Evolutionary conservation across 2,113 vertebrate genomes (phyloP).

Genomic region (Steatornis caripensis): DNA sequence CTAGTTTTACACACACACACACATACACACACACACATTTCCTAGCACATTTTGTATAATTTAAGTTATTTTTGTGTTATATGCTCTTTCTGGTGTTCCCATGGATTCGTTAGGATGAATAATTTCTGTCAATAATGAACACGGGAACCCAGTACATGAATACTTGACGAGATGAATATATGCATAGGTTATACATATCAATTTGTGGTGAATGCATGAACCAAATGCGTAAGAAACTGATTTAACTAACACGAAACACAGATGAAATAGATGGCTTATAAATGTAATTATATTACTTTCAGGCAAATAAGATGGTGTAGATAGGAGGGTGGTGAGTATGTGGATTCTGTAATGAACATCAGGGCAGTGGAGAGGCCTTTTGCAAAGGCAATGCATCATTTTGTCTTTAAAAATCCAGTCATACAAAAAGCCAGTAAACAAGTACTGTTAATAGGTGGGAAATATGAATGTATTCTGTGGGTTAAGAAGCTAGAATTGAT

Average conservation of each 20-base stretch:
- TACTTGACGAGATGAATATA: constrained; percentile 70
- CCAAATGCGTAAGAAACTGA: constrained; percentile 57
- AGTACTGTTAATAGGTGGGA: neutral
- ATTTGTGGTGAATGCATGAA: constrained; percentile 60
- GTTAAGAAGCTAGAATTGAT: neutral
- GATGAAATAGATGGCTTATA: constrained; percentile 47
- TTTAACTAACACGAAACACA: constrained; percentile 34
- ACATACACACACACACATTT: neutral
- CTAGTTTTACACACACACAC: neutral
- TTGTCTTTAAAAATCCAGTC: neutral
- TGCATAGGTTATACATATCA: constrained; percentile 63
- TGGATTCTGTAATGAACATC: constrained; percentile 26
- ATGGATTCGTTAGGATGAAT: constrained; percentile 62
- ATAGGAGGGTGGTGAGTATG: neutral
- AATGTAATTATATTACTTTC: constrained; percentile 46
- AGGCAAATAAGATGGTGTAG: neutral
- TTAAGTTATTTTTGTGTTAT: constrained; percentile 54
- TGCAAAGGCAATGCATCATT: neutral
- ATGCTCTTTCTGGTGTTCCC: constrained; percentile 41
- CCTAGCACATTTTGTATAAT: constrained; percentile 44
- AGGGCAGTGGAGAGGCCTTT: neutral
- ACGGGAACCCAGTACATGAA: constrained; percentile 58
- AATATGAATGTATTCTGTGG: constrained; percentile 7
- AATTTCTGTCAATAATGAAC: constrained; percentile 69
- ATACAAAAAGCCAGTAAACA: neutral